Evolutionary conservation across 2,888 invertebrate species (phyloP).

Genomic region (Tanypteryx hageni): DNA sequence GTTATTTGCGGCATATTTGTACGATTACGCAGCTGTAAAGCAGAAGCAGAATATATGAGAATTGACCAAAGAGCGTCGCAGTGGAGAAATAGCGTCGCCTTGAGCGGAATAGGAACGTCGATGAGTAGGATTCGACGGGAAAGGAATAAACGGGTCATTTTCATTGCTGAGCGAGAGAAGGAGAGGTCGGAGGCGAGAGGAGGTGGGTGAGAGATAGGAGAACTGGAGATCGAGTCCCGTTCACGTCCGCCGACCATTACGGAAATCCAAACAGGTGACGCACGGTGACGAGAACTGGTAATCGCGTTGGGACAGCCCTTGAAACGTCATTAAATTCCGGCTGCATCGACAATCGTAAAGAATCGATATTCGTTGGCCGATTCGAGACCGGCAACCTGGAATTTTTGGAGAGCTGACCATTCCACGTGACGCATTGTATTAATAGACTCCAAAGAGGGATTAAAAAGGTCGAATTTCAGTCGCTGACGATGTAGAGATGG

Average conservation of each 20-base stretch:
- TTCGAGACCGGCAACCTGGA: too few species aligned
- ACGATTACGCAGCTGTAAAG: conserved; percentile 52
- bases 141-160: conserved; percentile 29
- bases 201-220: neutral
- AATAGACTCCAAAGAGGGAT: neutral
- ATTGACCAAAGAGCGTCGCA: conserved; percentile 44
- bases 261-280: too few species aligned
- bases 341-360: too few species aligned
- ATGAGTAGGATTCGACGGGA: neutral
- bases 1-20: conserved; percentile 27
- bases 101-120: neutral
- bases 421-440: neutral
- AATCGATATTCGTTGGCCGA: too few species aligned
- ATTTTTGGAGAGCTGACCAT: neutral
- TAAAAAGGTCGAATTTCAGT: neutral
- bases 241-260: too few species aligned
- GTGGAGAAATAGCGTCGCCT: neutral
- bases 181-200: neutral
- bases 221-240: too few species aligned
- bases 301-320: too few species aligned
- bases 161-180: neutral
- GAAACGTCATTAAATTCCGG: too few species aligned
- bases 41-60: conserved; percentile 22
- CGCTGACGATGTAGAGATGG: neutral
- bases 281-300: too few species aligned